These are phyloP conservation scores for Phylloscopus trochilus DNA, from an alignment of 2,113 vertebrate genomes.

Conservation along the genomic window DNA sequence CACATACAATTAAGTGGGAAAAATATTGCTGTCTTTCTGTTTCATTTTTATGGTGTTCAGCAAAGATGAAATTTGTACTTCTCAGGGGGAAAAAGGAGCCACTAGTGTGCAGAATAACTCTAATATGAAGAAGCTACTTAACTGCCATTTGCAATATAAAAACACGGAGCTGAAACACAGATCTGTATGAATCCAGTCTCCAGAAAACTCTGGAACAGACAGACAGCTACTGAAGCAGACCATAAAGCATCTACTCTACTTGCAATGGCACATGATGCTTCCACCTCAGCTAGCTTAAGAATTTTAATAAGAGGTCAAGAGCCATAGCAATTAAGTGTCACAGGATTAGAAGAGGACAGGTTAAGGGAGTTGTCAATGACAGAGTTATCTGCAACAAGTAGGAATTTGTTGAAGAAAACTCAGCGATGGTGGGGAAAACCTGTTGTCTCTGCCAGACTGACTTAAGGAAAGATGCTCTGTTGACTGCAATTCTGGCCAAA, in stretches of 20 bases:
- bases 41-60: neutral
- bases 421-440: neutral
- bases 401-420: neutral
- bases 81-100: neutral
- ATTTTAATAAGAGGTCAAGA: slow-evolving; percentile 6
- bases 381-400: neutral
- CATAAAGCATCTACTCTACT: neutral
- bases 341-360: neutral
- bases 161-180: neutral
- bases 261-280: neutral
- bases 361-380: slow-evolving; percentile 13
- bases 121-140: neutral
- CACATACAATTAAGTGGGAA: neutral
- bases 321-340: slow-evolving; percentile 7
- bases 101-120: neutral
- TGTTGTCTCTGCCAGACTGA: neutral
- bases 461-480: neutral
- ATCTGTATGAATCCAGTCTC: neutral
- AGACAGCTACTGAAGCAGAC: neutral
- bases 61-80: neutral
- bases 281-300: neutral
- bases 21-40: neutral
- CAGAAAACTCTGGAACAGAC: neutral
- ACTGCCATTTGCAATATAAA: neutral
- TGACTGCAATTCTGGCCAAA: neutral